A percentile compares a stretch with the other conserved stretches of the same genome.
phyloP scores from a whole-genome alignment of 1,140 invertebrate species.

The Ips typographus region DNA sequence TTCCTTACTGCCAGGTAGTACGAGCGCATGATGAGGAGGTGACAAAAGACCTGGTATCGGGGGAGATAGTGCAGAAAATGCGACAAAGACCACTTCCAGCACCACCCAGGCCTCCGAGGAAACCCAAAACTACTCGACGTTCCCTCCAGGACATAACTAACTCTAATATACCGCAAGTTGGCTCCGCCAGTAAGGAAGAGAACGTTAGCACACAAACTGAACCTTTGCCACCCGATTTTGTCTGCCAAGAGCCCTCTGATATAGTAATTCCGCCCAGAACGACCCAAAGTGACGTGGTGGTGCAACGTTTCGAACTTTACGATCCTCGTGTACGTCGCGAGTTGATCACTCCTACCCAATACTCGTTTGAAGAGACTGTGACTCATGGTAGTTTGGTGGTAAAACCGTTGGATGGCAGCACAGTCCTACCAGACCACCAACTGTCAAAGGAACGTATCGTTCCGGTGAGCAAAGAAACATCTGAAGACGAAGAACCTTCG shows the following conservation, averaged over 20 bases:
- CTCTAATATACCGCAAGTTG: conserved; percentile 27
- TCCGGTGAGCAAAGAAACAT: conserved; percentile 33
- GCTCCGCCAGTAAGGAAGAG: conserved; percentile 58
- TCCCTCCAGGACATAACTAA: conserved; percentile 46
- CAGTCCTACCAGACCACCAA: conserved; percentile 40
- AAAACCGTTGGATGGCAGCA: conserved; percentile 43
- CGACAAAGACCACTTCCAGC: conserved; percentile 78
- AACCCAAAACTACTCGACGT: conserved; percentile 48
- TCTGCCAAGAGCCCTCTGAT: conserved; percentile 54
- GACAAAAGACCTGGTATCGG: conserved; percentile 65
- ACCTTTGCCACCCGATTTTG: conserved; percentile 73
- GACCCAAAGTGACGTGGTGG: not conserved
- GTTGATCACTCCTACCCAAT: conserved; percentile 53
- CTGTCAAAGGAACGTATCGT: conserved; percentile 34
- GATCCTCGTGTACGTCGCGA: conserved; percentile 53
- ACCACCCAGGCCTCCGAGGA: conserved; percentile 73
- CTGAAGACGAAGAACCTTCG: conserved; percentile 43
- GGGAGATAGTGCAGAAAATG: conserved; percentile 74
- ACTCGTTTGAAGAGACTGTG: conserved; percentile 46
- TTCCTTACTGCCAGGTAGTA: conserved; percentile 57
- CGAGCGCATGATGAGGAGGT: conserved; percentile 63
- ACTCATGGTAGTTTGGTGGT: conserved; percentile 50
- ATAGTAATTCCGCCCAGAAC: conserved; percentile 40
- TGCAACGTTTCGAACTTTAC: conserved; percentile 3
- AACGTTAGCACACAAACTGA: conserved; percentile 80